Evolutionary conservation across 2,797 vertebrate genomes (phyloP).

Genomic region (Xiphophorus birchmanni): DNA sequence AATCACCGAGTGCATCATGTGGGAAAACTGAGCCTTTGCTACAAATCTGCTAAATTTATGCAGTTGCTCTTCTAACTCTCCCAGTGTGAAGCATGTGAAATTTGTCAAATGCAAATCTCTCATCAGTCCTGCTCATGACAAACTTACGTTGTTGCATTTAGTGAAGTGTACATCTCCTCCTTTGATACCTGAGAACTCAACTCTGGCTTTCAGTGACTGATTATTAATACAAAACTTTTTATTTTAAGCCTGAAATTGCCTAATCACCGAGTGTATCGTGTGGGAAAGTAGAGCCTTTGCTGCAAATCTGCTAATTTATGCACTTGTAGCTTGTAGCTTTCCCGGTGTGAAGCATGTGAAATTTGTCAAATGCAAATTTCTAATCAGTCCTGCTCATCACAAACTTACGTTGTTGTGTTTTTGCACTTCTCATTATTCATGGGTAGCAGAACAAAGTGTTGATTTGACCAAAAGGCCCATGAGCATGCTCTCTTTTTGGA

Average conservation of each 20-base stretch:
- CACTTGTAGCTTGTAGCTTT: constrained; percentile 1
- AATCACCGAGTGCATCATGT: constrained; percentile 15
- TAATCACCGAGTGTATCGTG: constrained; percentile 14
- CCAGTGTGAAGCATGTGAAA: background rate
- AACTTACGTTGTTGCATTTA: background rate
- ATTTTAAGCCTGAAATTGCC: constrained; percentile 16
- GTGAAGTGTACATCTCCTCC: background rate
- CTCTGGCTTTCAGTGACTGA: constrained; percentile 7
- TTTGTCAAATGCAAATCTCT: background rate
- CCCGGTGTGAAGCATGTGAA: background rate
- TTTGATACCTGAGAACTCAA: background rate
- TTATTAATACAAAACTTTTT: constrained; percentile 21
- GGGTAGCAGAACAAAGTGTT: background rate
- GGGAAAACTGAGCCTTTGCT: constrained; percentile 24
- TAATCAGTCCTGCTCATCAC: background rate
- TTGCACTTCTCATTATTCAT: background rate
- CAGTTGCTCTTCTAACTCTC: constrained; percentile 5
- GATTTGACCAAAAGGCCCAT: too few relatives aligned
- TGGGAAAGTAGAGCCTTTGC: constrained; percentile 25
- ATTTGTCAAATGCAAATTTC: background rate
- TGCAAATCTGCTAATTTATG: constrained; percentile 24
- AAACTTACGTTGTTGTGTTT: background rate
- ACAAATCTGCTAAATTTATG: constrained; percentile 23
- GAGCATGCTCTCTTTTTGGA: background rate
- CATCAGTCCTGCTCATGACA: background rate